Percentiles rank a stretch among this genome's conserved stretches.
Conservation (phyloP, 2,113 vertebrate genomes). For the Gnathochromis pfefferi region DNA sequence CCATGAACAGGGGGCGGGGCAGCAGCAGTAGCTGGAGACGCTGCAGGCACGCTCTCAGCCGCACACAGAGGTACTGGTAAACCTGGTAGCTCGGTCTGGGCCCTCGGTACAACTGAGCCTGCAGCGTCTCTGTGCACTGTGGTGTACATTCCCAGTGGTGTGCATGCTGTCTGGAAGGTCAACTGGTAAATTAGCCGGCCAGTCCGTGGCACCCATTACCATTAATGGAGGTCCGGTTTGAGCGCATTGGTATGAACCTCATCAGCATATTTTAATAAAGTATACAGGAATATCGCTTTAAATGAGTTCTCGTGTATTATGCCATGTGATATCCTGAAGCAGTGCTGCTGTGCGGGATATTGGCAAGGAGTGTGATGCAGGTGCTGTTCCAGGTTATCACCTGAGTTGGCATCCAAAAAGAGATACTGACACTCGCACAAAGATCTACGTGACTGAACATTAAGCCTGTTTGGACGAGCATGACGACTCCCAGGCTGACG, state of each 20-base stretch:
- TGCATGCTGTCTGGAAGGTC: neutral
- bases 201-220: neutral
- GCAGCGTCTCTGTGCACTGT: neutral
- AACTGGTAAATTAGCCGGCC: neutral
- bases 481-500: neutral
- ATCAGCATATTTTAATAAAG: neutral
- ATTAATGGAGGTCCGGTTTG: neutral
- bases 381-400: neutral
- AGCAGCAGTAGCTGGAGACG: neutral
- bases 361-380: neutral
- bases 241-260: neutral
- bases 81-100: accelerated
- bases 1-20: neutral
- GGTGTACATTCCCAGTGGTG: neutral
- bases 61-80: neutral
- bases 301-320: neutral
- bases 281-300: neutral
- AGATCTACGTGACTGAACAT: neutral
- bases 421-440: neutral
- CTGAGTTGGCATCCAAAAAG: neutral
- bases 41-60: neutral
- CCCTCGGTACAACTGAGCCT: neutral
- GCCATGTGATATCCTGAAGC: neutral
- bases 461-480: neutral
- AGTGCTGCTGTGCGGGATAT: neutral